These are phyloP conservation scores for Mythimna lalbum DNA, from an alignment of 2,888 invertebrate genomes.

Conservation along the genomic window DNA sequence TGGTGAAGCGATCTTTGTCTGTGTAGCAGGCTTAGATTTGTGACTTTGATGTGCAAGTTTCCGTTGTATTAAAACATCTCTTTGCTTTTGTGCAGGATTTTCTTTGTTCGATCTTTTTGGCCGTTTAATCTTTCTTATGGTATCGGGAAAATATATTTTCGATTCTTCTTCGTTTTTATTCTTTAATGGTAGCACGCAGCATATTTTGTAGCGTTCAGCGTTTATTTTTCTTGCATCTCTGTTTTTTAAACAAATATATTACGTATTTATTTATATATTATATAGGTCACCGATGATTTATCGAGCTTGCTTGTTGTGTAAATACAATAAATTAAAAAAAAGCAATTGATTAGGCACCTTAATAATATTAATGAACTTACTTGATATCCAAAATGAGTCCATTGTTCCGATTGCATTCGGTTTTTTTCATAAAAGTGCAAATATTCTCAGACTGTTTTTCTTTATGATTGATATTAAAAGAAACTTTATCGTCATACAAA, in stretches of 20 bases:
- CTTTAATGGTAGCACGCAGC: constrained; percentile 56
- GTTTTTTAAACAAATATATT: constrained; percentile 64
- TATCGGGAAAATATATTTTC: constrained; percentile 53
- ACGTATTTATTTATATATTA: neutral
- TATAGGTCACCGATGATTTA: neutral
- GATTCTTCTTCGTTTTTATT: constrained; percentile 29
- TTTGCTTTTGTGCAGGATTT: constrained; percentile 74
- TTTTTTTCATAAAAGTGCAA: constrained; percentile 77
- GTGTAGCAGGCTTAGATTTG: constrained; percentile 62
- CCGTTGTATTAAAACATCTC: constrained; percentile 75
- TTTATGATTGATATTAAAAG: constrained; percentile 46
- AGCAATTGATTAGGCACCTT: neutral
- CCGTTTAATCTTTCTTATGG: constrained; percentile 40
- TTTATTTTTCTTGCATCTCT: constrained; percentile 67
- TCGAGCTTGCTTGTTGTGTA: neutral
- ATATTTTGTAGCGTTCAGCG: constrained; percentile 58
- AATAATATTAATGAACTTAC: constrained; percentile 45
- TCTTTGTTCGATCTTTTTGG: constrained; percentile 63
- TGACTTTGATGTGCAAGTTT: constrained; percentile 66
- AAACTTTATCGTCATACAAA: constrained; percentile 49
- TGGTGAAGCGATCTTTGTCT: constrained; percentile 71
- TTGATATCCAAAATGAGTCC: constrained; percentile 73
- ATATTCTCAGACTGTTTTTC: constrained; percentile 72
- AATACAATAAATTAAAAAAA: too few species aligned
- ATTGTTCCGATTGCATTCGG: constrained; percentile 72